Evolutionary conservation across 2,888 invertebrate genomes (phyloP), one percentile per base, ranked within the genome.

Genomic region (Trichopoda pennipes): DNA sequence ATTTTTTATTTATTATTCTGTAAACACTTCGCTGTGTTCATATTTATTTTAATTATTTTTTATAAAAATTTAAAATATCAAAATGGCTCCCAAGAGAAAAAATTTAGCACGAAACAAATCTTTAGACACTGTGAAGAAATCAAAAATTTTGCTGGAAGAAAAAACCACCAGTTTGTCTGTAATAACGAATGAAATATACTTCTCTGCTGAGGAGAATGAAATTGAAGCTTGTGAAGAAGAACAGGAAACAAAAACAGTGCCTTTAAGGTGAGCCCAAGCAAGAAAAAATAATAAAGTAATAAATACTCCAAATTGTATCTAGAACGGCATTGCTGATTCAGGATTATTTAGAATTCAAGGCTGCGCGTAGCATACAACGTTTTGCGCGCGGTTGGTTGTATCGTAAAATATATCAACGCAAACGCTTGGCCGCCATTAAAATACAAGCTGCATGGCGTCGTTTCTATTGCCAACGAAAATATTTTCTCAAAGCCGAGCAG

Each of bases 401-500:
- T 7, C 86, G 87, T 0, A 38, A 32, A 1, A 19, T 0, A 0
- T 23, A 82, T 0, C n/a, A 14, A 0, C 69, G 77, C 2, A 21
- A 51, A 4, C 78, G 38, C 4, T 9, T 21, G 21, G 86, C 88
- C 0, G 88, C 87, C 14, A 84, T 85, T 3, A 82, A 81, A 9
- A 90, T 91, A 69, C 91, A 91, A 80, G 84, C 84, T 3, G 87
- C 85, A 78, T 90, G 88, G 89, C 88, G 91, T 3, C 86, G 89
- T 0, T 89, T 84, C 19, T 38, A 64, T 6, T 86, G 78, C 6
- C 84, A 86, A 2, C 84, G 84, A 3, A 19, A 60, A 7, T 85
- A 81, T 23, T 86, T 75, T n/a, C 38, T 21, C 0, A 42, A 77
- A 3, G 51, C 89, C 8, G 89, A 90, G 68, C 10, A 76, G 0